Evolutionary conservation across 2,888 invertebrate species (phyloP), one percentile per base, ranked within the genome.

Genomic region (Empis stercorea): DNA sequence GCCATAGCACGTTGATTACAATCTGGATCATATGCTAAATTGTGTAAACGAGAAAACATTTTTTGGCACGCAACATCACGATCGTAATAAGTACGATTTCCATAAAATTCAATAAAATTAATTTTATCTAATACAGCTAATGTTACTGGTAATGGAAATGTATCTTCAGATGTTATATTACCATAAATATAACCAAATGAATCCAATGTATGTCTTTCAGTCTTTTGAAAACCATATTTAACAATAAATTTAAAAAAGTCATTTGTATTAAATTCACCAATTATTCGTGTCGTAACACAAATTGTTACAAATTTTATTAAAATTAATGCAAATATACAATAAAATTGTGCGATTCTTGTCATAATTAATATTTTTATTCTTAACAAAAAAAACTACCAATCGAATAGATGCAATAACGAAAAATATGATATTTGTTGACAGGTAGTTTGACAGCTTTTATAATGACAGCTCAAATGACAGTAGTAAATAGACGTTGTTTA

Each of bases 221-320:
- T 94, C 71, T 94, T 93, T 71, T 96, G 95, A 66, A 96, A 91
- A 48, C 95, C 96, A 70, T 95, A 97, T 69, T 95, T 95, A 17
- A 89, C 79, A 45, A 97, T 73, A 70, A 96, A 93, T 69, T 86
- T 84, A 65, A 93, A 94, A 68, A 89, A 89, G 43, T 87, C 84
- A 43, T 74, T 72, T 4, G 79, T 76, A 53, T 74, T 73, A 65
- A 81, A 83, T 7, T 73, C 76, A 37, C 83, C 84, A 54, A 72
- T 73, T 42, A 83, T 68, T 61, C 79, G 82, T 9, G 77, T 78
- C 43, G 59, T 57, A 7, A 52, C 50, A 47, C 53, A 53, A 6
- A 52, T 44, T 32, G 45, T 52, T 14, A 54, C 34, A 20, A 48
- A 34, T 20, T 49, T 41, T 20, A 50, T 27, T 42, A 49, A 44